phyloP scores from a whole-genome alignment of 2,113 vertebrate species.

The Tupaia chinensis region DNA sequence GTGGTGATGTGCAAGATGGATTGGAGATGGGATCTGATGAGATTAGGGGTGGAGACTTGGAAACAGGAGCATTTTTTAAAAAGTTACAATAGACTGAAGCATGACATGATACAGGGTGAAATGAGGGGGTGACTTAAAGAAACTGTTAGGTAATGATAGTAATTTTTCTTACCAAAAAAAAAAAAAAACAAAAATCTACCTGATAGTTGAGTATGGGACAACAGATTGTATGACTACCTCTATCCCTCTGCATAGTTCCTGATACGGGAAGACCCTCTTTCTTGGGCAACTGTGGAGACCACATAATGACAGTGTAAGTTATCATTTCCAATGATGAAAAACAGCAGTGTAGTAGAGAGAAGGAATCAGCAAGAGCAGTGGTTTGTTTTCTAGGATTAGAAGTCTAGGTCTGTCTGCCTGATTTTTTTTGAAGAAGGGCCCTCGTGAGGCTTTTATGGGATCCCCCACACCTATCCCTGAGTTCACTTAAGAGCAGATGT shows the following conservation, averaged over 20 bases:
- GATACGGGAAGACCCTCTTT: neutral
- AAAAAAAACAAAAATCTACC: neutral
- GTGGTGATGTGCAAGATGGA: neutral
- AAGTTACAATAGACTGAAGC: constrained; percentile 34
- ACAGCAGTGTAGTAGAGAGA: constrained; percentile 22
- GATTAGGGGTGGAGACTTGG: neutral
- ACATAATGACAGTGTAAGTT: constrained; percentile 32
- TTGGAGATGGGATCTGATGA: neutral
- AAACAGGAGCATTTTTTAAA: constrained; percentile 4
- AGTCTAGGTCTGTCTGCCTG: neutral
- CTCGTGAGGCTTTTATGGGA: neutral
- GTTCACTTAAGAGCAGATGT: neutral
- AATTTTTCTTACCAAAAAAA: neutral
- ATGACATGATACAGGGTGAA: constrained; percentile 13
- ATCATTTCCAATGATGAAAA: constrained; percentile 30
- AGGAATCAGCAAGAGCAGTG: neutral
- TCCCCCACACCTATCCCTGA: neutral
- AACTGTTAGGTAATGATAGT: neutral
- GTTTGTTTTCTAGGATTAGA: neutral
- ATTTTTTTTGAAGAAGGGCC: neutral
- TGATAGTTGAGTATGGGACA: neutral
- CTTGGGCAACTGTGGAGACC: neutral
- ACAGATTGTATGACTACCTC: neutral
- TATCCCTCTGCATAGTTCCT: neutral
- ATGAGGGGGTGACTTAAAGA: neutral